Conservation (phyloP, 2,797 vertebrate genomes). For the Sebastes itinus region DNA sequence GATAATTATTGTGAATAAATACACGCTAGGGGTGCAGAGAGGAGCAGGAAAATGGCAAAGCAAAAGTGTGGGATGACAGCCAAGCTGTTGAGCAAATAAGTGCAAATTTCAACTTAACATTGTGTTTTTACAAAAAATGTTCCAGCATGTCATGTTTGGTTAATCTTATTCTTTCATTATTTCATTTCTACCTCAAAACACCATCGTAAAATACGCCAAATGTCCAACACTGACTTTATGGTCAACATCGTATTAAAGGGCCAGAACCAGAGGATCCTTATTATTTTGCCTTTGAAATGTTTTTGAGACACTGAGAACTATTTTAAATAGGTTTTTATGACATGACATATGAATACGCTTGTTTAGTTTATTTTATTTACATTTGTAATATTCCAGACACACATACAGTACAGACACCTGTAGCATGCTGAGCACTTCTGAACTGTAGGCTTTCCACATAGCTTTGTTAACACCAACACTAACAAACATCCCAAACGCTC, state of each 20-base stretch:
- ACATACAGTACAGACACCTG: slow-evolving; percentile 1
- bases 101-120: background rate
- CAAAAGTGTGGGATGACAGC: background rate
- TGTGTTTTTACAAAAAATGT: background rate
- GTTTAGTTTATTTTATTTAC: background rate
- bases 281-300: background rate
- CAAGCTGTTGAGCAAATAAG: background rate
- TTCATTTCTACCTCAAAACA: background rate
- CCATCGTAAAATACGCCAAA: background rate
- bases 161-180: background rate
- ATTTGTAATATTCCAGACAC: background rate
- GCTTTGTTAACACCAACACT: slow-evolving; percentile 14
- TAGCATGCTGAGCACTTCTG: background rate
- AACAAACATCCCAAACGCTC: slow-evolving; percentile 17
- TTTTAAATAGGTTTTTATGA: background rate
- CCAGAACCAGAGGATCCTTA: background rate
- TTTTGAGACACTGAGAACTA: background rate
- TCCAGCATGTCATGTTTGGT: background rate
- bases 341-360: background rate
- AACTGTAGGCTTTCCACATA: background rate
- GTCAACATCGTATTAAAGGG: background rate
- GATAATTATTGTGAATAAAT: background rate
- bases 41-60: background rate
- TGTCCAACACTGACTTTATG: background rate
- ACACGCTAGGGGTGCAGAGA: background rate